Evolutionary conservation across 2,113 vertebrate species (phyloP).

Genomic region (Alethe diademata): DNA sequence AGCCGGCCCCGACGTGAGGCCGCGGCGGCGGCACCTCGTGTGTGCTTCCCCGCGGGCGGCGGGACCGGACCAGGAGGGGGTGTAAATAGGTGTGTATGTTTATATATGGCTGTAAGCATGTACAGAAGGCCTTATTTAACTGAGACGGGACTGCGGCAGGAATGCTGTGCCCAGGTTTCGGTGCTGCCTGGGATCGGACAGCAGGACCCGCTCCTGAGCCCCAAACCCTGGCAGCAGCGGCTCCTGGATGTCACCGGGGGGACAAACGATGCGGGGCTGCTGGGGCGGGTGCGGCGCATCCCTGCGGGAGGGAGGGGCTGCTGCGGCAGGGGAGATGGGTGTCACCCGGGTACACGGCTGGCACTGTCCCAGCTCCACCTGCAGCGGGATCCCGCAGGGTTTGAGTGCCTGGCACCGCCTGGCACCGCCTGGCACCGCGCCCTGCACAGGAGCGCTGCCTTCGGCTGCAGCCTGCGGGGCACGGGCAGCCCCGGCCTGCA

Average conservation of each 20-base stretch:
- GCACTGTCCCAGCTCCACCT: accelerated
- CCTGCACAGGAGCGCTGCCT: accelerated
- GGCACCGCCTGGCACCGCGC: neutral
- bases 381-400: neutral
- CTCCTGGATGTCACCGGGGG: accelerated
- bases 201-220: neutral
- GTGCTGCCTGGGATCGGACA: neutral
- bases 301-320: accelerated
- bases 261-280: accelerated
- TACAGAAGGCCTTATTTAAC: neutral
- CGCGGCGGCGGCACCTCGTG: accelerated
- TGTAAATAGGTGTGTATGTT: neutral
- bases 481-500: neutral
- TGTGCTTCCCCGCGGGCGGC: neutral
- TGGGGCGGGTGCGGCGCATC: accelerated
- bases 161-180: neutral
- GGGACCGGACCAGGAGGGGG: neutral
- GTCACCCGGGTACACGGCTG: accelerated
- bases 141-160: neutral
- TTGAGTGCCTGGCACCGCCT: accelerated
- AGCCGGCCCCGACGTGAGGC: constrained; percentile 71
- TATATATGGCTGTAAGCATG: neutral
- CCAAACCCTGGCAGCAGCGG: neutral
- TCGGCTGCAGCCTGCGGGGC: neutral
- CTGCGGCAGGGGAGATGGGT: neutral